These are phyloP conservation scores for Discoglossus pictus DNA, from an alignment of 2,797 vertebrate species.

Conservation along the genomic window DNA sequence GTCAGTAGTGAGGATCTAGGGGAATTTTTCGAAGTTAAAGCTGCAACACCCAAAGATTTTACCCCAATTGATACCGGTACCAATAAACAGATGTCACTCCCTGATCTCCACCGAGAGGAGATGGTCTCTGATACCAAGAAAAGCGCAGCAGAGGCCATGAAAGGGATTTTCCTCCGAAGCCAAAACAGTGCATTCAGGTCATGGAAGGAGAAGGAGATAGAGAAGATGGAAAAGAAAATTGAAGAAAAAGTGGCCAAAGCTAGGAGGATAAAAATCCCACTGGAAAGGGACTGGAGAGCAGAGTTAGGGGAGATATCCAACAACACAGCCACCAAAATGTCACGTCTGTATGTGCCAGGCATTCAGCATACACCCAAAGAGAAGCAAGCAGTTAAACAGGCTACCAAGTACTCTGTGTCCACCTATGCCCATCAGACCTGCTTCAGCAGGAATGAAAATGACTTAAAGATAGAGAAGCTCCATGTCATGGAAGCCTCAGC, in stretches of 20 bases:
- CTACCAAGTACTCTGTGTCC: slow-evolving; percentile 61
- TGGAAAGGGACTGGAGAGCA: slow-evolving; percentile 63
- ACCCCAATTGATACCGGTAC: slow-evolving; percentile 61
- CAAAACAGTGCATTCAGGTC: slow-evolving; percentile 83
- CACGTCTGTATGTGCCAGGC: slow-evolving; percentile 88
- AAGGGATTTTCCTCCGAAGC: slow-evolving; percentile 73
- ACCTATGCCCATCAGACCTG: slow-evolving; percentile 53
- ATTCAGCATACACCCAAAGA: slow-evolving; percentile 80
- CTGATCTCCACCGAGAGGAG: slow-evolving; percentile 61
- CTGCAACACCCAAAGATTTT: slow-evolving; percentile 71
- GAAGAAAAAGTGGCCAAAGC: slow-evolving; percentile 50
- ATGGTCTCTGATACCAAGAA: slow-evolving; percentile 72
- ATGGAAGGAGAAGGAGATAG: slow-evolving; percentile 75
- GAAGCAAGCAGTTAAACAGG: slow-evolving; percentile 65
- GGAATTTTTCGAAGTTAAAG: slow-evolving; percentile 64
- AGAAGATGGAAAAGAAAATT: slow-evolving; percentile 65
- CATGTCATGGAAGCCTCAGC: slow-evolving; percentile 22
- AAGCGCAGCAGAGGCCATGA: slow-evolving; percentile 76
- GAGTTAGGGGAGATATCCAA: slow-evolving; percentile 69
- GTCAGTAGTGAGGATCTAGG: slow-evolving; percentile 73
- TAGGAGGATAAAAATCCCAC: slow-evolving; percentile 63
- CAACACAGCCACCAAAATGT: slow-evolving; percentile 81
- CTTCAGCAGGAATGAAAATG: slow-evolving; percentile 49
- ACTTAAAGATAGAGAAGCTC: slow-evolving; percentile 37
- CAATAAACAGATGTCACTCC: slow-evolving; percentile 40